Base-by-base conservation (phyloP, 2,113 vertebrate genomes). In the Myiozetetes cayanensis region DNA sequence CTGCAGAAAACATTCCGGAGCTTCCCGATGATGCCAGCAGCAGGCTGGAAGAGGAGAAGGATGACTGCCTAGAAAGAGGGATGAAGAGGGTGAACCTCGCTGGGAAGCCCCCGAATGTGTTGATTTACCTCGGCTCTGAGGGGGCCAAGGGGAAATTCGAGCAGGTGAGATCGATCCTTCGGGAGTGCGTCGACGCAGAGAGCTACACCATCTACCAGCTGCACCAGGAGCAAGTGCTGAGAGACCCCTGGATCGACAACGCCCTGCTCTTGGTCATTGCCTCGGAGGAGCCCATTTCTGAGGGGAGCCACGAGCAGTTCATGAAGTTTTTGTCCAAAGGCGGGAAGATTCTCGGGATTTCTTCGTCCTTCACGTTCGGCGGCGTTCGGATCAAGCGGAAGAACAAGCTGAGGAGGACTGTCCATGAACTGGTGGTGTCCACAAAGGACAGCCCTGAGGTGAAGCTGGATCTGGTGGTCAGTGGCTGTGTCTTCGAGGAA, bases 171-270 rank as follows among this genome's bases (percentile, higher is more conserved):
- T 90, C 96, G 0, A 28, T 98, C 2, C 97, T 99, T 47, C 85
- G 94, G 0, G 98, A 99, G 56, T 99, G 98, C 20, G 22, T 99
- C 25, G 98, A 98, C 87, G 55, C 88, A 0, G 98, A 99, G 50
- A 93, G 97, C 84, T 99, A 99, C 47, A 84, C 97, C 1, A 82
- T 99, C 10, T 99, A 99, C 89, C 98, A 92, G 2, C 97, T 99
- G 71, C 90, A 15, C 1, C 98, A 98, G 8, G 97, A 98, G 21
- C 98, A 98, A 7, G 98, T 98, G 10, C 96, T 98, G 52, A 97
- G 82, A 7, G 98, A 98, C n/a, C 99, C 99, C 0, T 99, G 99
- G 99, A 5, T 95, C 16, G 99, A 99, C 66, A 99, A 98, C 87
- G 96, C 98, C 12, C 62, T 97, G 78, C 97, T 99, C 19, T 77